Conservation (phyloP, 2,888 invertebrate species). For the Hanleya hanleyi region DNA sequence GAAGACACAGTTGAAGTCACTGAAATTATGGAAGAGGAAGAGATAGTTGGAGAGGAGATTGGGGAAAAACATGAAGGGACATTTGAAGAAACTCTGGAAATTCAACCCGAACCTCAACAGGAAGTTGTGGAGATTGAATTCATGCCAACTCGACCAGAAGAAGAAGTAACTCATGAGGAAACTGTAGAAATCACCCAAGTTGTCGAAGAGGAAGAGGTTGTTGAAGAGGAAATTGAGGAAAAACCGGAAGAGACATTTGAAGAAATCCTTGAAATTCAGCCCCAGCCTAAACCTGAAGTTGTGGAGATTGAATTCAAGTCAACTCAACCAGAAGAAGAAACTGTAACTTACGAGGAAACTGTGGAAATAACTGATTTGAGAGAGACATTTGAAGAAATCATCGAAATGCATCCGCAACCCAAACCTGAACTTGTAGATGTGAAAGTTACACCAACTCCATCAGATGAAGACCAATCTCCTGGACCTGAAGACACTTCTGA, state of each 20-base stretch:
- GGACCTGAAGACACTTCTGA: neutral
- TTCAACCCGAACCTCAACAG: no score
- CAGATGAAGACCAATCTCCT: neutral
- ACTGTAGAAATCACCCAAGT: conserved; percentile 2
- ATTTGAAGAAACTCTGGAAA: neutral
- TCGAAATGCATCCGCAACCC: neutral
- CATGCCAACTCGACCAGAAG: conserved; percentile 14
- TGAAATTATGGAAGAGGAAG: neutral
- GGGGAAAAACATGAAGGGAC: neutral
- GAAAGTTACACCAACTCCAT: neutral
- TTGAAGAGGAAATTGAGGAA: no score
- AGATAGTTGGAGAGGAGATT: neutral
- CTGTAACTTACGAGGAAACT: neutral
- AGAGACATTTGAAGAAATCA: neutral
- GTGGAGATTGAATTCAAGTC: neutral
- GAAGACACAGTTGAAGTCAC: no score
- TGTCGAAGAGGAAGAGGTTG: conserved; percentile 9
- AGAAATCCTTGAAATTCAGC: no score
- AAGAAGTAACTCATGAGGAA: neutral
- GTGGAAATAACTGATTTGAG: neutral
- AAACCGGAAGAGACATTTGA: no score
- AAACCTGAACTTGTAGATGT: neutral
- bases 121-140: conserved; percentile 13
- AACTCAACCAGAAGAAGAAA: neutral
- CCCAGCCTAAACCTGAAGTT: neutral